Evolutionary conservation across 2,888 invertebrate species (phyloP).

Genomic region (Sinelater perroti): DNA sequence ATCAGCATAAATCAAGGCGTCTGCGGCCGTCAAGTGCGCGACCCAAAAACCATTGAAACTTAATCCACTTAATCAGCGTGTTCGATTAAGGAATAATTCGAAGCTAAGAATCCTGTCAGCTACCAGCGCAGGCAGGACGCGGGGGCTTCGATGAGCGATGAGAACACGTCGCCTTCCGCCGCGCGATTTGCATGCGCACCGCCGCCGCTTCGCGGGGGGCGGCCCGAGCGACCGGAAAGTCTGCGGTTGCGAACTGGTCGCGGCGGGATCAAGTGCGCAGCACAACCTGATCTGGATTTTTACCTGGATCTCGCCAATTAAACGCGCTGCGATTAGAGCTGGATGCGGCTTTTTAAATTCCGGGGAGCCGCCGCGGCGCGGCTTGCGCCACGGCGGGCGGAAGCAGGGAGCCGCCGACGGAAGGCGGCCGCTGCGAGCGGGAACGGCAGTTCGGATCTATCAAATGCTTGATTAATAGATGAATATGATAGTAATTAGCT

Average conservation of each 20-base stretch:
- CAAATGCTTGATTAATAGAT: conserved; percentile 34
- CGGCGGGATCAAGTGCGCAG: conserved; percentile 19
- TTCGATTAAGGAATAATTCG: conserved; percentile 25
- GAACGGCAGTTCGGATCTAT: conserved; percentile 2
- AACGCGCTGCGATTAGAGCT: conserved; percentile 4
- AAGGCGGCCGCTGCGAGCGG: neutral
- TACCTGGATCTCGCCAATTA: conserved; percentile 19
- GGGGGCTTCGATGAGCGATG: conserved; percentile 24
- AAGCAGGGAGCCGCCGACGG: conserved; percentile 7
- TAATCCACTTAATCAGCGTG: conserved; percentile 20
- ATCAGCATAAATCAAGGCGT: conserved; percentile 11
- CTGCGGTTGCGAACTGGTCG: conserved; percentile 30
- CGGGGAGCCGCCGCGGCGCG: neutral
- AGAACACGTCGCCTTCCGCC: no score
- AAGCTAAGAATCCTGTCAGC: conserved; percentile 21
- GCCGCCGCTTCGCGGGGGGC: no score
- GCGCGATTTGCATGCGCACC: neutral
- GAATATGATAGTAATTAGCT: conserved; percentile 32
- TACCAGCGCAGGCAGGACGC: conserved; percentile 20
- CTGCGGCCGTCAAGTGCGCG: conserved; percentile 1
- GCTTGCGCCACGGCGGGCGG: neutral
- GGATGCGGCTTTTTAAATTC: neutral
- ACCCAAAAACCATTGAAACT: conserved; percentile 4
- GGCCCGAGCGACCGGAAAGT: no score
- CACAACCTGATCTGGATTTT: conserved; percentile 40